A percentile compares a stretch with the other conserved stretches of the same genome.
Evolutionary conservation across 2,888 invertebrate genomes (phyloP).

Genomic region (Lochmaea crataegi): DNA sequence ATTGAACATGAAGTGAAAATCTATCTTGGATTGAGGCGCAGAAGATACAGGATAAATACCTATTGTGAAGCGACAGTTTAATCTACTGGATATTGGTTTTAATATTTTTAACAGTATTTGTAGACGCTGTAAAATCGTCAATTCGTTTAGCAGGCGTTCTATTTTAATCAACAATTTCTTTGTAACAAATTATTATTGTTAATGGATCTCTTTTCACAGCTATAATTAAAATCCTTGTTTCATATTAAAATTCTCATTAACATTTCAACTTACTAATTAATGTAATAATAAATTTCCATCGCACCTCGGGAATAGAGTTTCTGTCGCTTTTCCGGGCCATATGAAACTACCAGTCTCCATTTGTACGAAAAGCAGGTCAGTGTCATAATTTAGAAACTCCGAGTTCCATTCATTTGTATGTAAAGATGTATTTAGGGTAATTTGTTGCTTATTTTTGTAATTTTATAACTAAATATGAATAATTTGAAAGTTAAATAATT

Average conservation of each 20-base stretch:
- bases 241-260: conserved; percentile 41
- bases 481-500: no score
- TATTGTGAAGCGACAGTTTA: no score
- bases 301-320: conserved; percentile 32
- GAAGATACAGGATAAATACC: no score
- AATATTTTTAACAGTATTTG: no score
- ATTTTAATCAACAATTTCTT: no score
- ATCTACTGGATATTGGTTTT: no score
- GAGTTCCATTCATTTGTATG: conserved; percentile 20
- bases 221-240: conserved; percentile 35
- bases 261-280: conserved; percentile 44
- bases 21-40: no score
- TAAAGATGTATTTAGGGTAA: conserved; percentile 8
- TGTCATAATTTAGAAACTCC: conserved; percentile 33
- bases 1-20: no score
- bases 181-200: conserved; percentile 10
- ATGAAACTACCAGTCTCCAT: conserved; percentile 34
- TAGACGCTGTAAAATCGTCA: no score
- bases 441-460: neutral
- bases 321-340: conserved; percentile 32
- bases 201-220: conserved; percentile 2
- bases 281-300: conserved; percentile 48
- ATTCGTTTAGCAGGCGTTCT: no score
- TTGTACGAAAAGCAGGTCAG: conserved; percentile 30
- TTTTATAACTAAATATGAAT: no score